Percentiles rank a stretch among this genome's conserved stretches.
Conservation (phyloP, 1,140 invertebrate genomes). For the Pogonomyrmex californicus region DNA sequence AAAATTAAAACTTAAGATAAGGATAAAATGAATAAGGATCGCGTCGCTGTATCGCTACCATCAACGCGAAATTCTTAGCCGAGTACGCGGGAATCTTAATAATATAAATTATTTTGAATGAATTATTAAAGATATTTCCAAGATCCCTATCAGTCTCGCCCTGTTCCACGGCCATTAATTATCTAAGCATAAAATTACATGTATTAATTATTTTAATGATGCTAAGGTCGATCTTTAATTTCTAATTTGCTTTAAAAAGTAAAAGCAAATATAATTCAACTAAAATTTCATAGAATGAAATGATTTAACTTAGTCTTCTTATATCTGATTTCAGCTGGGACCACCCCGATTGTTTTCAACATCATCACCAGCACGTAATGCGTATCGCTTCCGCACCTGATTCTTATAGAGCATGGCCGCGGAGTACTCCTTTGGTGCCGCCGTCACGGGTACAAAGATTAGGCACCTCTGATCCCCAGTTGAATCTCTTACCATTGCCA, state of each 20-base stretch:
- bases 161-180: no score
- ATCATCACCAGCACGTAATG: conserved; percentile 88
- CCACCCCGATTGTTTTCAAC: conserved; percentile 82
- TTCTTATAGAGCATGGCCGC: conserved; percentile 88
- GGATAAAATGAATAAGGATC: no score
- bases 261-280: not conserved
- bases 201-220: not conserved
- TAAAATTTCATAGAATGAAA: conserved; percentile 20
- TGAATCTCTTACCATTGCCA: conserved; percentile 86
- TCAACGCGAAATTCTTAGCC: no score
- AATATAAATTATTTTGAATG: no score
- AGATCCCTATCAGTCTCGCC: no score
- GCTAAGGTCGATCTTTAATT: not conserved
- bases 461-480: conserved; percentile 90
- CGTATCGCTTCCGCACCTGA: conserved; percentile 94
- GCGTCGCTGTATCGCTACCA: no score
- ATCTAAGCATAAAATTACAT: not conserved
- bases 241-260: not conserved
- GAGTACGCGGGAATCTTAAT: no score
- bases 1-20: no score
- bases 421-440: conserved; percentile 77
- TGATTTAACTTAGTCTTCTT: conserved; percentile 46
- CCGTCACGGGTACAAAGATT: conserved; percentile 86
- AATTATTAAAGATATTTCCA: no score
- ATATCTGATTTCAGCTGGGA: conserved; percentile 78